Evolutionary conservation across 2,888 invertebrate genomes (phyloP).

Genomic region (Morinoia aosen): DNA sequence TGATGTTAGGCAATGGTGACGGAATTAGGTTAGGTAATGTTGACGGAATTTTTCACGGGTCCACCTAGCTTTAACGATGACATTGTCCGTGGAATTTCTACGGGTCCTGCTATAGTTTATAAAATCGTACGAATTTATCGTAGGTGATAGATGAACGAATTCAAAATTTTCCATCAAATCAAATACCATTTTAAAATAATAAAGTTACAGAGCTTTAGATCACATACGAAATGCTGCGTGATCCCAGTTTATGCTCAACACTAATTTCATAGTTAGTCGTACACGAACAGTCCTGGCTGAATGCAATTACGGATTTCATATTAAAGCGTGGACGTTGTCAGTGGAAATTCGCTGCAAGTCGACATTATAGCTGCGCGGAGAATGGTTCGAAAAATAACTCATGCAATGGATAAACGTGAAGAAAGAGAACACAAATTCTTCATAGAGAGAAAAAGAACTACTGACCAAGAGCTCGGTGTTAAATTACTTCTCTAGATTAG

Average conservation of each 20-base stretch:
- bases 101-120: too few species aligned
- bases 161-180: neutral
- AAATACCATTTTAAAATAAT: neutral
- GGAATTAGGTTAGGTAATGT: too few species aligned
- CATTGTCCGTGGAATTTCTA: too few species aligned
- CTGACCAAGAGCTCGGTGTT: neutral
- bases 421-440: neutral
- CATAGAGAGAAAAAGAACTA: neutral
- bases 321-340: neutral
- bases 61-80: too few species aligned
- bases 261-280: neutral
- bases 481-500: neutral
- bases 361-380: neutral
- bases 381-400: too few species aligned
- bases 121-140: neutral
- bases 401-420: too few species aligned
- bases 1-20: too few species aligned
- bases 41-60: too few species aligned
- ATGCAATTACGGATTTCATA: too few species aligned
- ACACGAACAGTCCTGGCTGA: neutral
- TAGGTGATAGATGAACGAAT: neutral
- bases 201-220: neutral
- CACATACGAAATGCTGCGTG: neutral
- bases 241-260: neutral
- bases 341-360: neutral